Conservation (phyloP, 2,888 invertebrate genomes). For the Lycophotia porphyrea region DNA sequence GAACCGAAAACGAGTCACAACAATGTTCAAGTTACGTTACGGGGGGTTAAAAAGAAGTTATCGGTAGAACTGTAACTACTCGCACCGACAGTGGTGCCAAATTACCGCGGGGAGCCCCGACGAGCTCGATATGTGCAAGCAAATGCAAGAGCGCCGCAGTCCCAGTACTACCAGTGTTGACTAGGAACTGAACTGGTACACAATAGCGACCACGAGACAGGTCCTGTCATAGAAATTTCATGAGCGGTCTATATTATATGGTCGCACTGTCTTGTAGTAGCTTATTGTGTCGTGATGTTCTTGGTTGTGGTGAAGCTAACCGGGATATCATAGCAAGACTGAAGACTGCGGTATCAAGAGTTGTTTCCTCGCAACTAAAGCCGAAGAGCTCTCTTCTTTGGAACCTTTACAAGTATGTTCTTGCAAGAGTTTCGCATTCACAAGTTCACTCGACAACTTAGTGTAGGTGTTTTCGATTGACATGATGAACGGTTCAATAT, state of each 20-base stretch:
- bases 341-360: neutral
- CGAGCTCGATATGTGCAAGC: neutral
- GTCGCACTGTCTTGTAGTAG: neutral
- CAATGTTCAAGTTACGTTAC: conserved; percentile 1
- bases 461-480: no score
- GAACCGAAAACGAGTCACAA: conserved; percentile 3
- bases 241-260: neutral
- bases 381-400: no score
- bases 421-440: no score
- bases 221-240: neutral
- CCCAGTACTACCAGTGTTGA: neutral
- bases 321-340: neutral
- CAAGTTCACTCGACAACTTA: no score
- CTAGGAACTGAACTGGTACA: neutral
- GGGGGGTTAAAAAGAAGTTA: conserved; percentile 22
- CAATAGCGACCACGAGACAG: neutral
- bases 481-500: no score
- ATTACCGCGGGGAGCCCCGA: neutral
- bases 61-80: conserved; percentile 1
- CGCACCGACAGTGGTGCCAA: conserved; percentile 17
- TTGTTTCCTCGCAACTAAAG: no score
- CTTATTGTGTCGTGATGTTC: neutral
- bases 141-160: neutral
- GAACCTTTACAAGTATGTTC: no score
- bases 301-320: neutral